Evolutionary conservation across 2,113 vertebrate genomes (phyloP), one percentile per base, ranked within the genome.

Genomic region (Eudorcas thomsonii): DNA sequence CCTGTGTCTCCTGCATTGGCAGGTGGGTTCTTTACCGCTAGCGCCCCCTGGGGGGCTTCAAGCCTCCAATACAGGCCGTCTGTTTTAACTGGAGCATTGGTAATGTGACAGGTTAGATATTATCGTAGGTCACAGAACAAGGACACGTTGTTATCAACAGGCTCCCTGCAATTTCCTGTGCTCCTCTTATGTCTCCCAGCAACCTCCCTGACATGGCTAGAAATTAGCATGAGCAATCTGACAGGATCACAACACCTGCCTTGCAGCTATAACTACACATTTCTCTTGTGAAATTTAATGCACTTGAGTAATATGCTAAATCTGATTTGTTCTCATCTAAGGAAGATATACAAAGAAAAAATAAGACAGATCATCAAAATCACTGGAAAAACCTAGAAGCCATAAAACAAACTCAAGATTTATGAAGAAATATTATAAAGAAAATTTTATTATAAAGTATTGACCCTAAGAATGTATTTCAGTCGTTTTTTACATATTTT

Each of bases 41-140:
- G 71, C 23, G 5, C 71, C 71, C 43, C 36, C 71, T 43, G 36
- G 71, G 71, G 90, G 91, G 59, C 13, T 3, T 95, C 81, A 92
- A 91, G 52, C 15, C 4, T 95, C 55, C 74, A 62, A 78, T 6
- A 3, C 0, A 17, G 71, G 9, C 11, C 25, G 95, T 62, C 28
- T 26, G 30, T 54, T 94, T 87, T 64, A 96, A 90, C 26, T 50
- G 78, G 19, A 88, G 7, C 5, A 13, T 36, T 64, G 45, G 25
- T 30, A 71, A 88, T 21, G 39, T 85, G 59, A 16, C 67, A 71
- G 57, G 50, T 78, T 84, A 30, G 54, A 43, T 83, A 43, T 85
- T 82, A 96, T 89, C 88, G 88, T 86, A 77, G 91, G 95, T 96
- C 84, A 81, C 9, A 57, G 55, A 9, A 94, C 59, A 97, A 97